A percentile compares a stretch with the other conserved stretches of the same genome.
These are phyloP conservation scores for Anarsia innoxiella DNA, from an alignment of 2,888 invertebrate species.

Conservation along the genomic window DNA sequence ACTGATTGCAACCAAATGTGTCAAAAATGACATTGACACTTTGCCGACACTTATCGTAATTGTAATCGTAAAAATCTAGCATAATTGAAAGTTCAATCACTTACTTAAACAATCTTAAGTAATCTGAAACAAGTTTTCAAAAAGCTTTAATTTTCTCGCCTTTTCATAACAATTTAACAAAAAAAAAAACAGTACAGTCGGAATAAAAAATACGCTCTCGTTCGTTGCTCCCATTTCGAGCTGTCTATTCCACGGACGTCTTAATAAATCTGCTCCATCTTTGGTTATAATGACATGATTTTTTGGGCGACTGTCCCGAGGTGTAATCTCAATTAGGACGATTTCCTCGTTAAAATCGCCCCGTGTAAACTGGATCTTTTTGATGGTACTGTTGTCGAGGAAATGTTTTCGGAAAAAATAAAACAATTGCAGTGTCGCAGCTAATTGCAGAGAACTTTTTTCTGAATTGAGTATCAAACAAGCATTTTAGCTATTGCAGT, in stretches of 20 bases:
- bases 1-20: too few relatives aligned
- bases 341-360: slow-evolving; percentile 69
- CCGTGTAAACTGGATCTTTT: slow-evolving; percentile 44
- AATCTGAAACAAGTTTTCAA: too few relatives aligned
- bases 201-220: slow-evolving; percentile 29
- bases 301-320: slow-evolving; percentile 51
- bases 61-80: too few relatives aligned
- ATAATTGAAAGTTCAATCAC: too few relatives aligned
- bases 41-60: too few relatives aligned
- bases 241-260: slow-evolving; percentile 58
- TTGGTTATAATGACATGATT: slow-evolving; percentile 64
- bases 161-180: slow-evolving; percentile 1
- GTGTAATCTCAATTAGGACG: slow-evolving; percentile 72
- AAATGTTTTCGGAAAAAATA: too few relatives aligned
- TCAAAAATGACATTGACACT: too few relatives aligned
- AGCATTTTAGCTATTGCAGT: too few relatives aligned
- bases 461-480: too few relatives aligned
- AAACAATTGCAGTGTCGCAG: slow-evolving; percentile 20
- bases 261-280: slow-evolving; percentile 67
- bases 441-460: too few relatives aligned
- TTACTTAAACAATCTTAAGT: too few relatives aligned
- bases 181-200: slow-evolving; percentile 27
- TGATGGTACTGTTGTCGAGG: slow-evolving; percentile 43
- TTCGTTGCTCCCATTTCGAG: slow-evolving; percentile 46
- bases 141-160: too few relatives aligned